Percentiles rank a stretch among this genome's conserved stretches.
These are phyloP conservation scores for Turritopsis rubra DNA, from an alignment of 30 jellyfish, hydroid and myxozoan genomes.

Conservation along the genomic window DNA sequence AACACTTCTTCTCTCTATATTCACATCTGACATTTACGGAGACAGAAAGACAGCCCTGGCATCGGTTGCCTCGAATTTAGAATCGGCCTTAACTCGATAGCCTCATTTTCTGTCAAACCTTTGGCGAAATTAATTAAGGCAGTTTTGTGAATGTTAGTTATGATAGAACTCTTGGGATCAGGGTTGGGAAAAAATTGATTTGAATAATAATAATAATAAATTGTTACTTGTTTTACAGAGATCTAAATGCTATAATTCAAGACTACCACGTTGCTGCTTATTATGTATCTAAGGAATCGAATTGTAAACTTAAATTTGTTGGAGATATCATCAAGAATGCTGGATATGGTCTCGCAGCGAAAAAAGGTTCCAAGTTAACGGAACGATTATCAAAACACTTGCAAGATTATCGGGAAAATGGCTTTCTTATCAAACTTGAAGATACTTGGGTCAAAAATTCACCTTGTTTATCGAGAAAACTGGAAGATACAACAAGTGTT, in stretches of 20 bases:
- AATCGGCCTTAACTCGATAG: no score
- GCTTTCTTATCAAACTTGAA: background rate
- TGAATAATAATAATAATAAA: background rate
- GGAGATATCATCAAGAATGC: conserved; percentile 14
- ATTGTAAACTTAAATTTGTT: conserved; percentile 8
- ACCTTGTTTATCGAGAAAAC: background rate
- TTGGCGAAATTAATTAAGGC: no score
- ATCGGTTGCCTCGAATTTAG: no score
- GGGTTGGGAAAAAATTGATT: background rate
- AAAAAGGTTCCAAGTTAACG: background rate
- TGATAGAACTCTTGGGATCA: background rate
- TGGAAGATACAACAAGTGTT: background rate
- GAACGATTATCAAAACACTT: background rate
- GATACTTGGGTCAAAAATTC: background rate
- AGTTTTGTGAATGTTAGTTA: no score
- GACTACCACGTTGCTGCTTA: background rate
- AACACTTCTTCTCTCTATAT: no score
- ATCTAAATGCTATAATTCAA: conserved; percentile 15
- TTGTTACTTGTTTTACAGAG: background rate
- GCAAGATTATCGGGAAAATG: background rate
- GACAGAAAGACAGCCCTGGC: no score
- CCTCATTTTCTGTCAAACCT: no score
- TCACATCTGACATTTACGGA: no score
- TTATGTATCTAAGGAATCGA: background rate
- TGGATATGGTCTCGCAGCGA: conserved; percentile 16